phyloP scores from a whole-genome alignment of 1,140 invertebrate genomes.

The Nasonia vitripennis region DNA sequence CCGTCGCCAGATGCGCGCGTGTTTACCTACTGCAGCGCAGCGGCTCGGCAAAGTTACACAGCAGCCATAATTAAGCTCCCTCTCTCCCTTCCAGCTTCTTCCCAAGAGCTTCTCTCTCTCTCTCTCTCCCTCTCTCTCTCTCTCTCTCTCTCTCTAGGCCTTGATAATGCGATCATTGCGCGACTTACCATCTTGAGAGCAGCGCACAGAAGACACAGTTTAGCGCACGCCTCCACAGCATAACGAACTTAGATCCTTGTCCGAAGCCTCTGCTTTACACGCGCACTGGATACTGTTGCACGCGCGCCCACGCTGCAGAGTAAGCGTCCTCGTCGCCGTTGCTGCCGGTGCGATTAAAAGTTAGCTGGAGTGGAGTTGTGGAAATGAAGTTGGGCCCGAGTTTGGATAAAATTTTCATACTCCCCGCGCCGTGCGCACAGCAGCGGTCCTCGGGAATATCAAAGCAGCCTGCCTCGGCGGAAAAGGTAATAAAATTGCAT shows the following conservation, averaged over 20 bases:
- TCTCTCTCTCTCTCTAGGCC: neutral
- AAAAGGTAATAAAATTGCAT: neutral
- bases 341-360: neutral
- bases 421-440: neutral
- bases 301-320: neutral
- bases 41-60: neutral
- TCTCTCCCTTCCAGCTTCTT: neutral
- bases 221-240: neutral
- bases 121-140: neutral
- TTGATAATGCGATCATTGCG: slow-evolving; percentile 24
- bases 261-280: neutral
- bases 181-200: neutral
- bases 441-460: neutral
- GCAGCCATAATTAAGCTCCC: slow-evolving; percentile 14
- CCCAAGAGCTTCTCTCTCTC: neutral
- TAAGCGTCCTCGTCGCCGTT: neutral
- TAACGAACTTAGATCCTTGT: slow-evolving; percentile 32
- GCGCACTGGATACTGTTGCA: neutral
- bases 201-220: neutral
- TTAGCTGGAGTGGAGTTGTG: neutral
- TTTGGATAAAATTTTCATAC: neutral
- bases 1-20: neutral
- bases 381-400: neutral
- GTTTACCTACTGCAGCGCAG: slow-evolving; percentile 4
- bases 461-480: neutral